Evolutionary conservation across 2,888 invertebrate genomes (phyloP), one percentile per base, ranked within the genome.

Genomic region (Dyspetes luteomarginatus): DNA sequence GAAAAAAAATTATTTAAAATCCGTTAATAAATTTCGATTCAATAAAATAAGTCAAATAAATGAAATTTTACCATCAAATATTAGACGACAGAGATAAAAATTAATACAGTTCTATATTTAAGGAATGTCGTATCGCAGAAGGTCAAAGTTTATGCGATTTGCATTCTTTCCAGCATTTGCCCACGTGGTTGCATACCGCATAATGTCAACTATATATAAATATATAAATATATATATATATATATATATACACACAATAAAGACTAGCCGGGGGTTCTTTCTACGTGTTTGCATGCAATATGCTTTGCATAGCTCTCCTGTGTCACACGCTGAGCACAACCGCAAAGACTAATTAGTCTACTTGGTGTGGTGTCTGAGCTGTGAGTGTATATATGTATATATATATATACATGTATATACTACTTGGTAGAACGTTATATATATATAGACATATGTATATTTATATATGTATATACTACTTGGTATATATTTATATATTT

Each of bases 271-370:
- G 58, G n/a, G n/a, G n/a, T 3, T 45, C 36, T 45, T 45, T 45
- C 4, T 45, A 17, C 15, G 45, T n/a, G 36, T 24, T 12, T 17
- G 56, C 62, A 43, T 28, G 50, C 41, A 26, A 72, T 62, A 72
- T 52, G 55, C 55, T 55, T 64, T 43, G 52, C 62, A 55, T 62
- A 73, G 55, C 28, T 43, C 45, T 26, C 5, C 9, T 48, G 71
- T 43, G 64, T 64, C 43, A 24, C 17, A 22, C 24, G 26, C 64
- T 17, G 55, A 36, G 30, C 36, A 17, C 41, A 41, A 71, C 80
- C 76, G 72, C 80, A 72, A 76, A 72, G 67, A 68, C 67, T 81
- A 81, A 81, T 81, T 81, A 81, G 80, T 81, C 80, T 56, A 72
- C 72, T 75, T 50, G 48, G 76, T 65, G 36, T 43, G 65, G 45